These are phyloP conservation scores for Crypturellus tataupa DNA, from an alignment of 2,797 vertebrate species.

Conservation along the genomic window DNA sequence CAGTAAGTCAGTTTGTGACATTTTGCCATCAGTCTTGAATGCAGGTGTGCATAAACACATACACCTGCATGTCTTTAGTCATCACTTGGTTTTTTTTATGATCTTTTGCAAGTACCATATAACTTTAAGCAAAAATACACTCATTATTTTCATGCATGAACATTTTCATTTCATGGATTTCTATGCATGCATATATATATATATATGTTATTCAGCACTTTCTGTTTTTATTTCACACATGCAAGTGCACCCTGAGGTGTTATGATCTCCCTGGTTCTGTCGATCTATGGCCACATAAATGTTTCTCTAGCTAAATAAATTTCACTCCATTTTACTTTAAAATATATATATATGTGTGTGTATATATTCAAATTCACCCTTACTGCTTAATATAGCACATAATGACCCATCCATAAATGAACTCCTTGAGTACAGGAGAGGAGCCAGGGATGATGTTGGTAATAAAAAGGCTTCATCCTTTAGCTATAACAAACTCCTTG, in stretches of 20 bases:
- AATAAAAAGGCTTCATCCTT: background rate
- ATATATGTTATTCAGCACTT: background rate
- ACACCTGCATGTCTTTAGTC: background rate
- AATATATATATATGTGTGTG: background rate
- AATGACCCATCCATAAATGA: background rate
- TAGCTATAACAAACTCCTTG: background rate
- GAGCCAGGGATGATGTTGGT: background rate
- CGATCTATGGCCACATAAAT: background rate
- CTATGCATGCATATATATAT: no score
- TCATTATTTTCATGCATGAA: background rate
- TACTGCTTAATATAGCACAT: constrained; percentile 8
- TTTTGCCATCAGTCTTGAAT: background rate
- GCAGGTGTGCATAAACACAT: background rate
- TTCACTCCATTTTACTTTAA: constrained; percentile 64
- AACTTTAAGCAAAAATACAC: background rate
- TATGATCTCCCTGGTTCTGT: background rate
- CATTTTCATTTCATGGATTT: background rate
- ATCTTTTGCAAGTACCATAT: background rate
- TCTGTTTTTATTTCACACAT: background rate
- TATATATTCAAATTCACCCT: constrained; percentile 19
- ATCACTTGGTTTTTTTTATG: background rate
- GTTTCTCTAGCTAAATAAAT: constrained; percentile 41
- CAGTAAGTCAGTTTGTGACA: background rate
- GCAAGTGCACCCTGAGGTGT: background rate
- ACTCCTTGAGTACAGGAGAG: background rate